Base-by-base conservation (phyloP, 2,888 invertebrate genomes). In the Nasonovia ribisnigri region DNA sequence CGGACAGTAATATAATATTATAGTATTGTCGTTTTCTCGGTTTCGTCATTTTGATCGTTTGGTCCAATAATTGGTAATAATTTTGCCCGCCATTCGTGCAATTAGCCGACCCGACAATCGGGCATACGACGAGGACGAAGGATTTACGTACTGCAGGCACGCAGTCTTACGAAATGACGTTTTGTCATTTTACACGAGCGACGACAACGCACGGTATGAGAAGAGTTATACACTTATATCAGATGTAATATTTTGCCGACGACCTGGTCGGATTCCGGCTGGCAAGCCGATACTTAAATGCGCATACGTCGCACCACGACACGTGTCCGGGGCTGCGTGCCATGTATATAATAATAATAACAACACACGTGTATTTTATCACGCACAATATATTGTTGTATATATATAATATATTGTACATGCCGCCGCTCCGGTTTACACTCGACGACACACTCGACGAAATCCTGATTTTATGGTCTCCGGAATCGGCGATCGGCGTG, bases 391-490 rank as follows among this genome's bases (percentile, higher is more conserved):
- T 60, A n/a, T n/a, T n/a, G n/a, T n/a, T n/a, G n/a, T n/a, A n/a
- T n/a, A n/a, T n/a, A 60, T 67, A 67, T 67, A 36, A 36, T 67
- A n/a, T 67, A n/a, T 36, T 24, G 6, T 54, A 54, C 20, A 36
- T 67, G n/a, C 67, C 16, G 67, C 67, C 16, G 13, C 67, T 11
- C n/a, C 6, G n/a, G 89, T 43, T 89, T 77, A 42, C 20, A 6
- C 36, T 77, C 91, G 43, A 42, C 54, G 57, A 36, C 67, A 67
- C 57, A 26, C 46, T 4, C 36, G 36, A 91, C 54, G 24, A 84
- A 54, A 87, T 87, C 57, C 86, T 24, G 57, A 57, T 86, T 92
- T 91, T 60, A 92, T 29, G 91, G 84, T 16, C 84, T 54, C 91
- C 84, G 84, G 77, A 46, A 54, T 29, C 54, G 84, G 51, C 43